phyloP scores from a whole-genome alignment of 2,797 vertebrate genomes.

The Lindbergichthys nudifrons region DNA sequence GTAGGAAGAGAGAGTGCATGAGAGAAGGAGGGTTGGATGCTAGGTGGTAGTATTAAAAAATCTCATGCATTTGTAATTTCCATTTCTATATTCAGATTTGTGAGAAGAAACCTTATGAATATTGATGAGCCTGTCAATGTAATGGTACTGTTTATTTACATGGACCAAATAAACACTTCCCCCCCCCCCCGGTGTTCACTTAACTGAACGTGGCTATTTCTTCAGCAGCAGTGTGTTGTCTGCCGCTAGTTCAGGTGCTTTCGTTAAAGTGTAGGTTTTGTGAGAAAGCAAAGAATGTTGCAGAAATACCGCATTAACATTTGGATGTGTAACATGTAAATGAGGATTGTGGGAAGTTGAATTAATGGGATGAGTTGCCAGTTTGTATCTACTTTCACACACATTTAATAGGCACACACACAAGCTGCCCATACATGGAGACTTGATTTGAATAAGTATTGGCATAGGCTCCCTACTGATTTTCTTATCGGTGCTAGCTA shows the following conservation, averaged over 20 bases:
- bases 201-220: constrained; percentile 39
- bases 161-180: constrained; percentile 53
- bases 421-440: background rate
- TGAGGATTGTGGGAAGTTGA: constrained; percentile 37
- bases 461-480: constrained; percentile 9
- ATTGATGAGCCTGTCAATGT: constrained; percentile 68
- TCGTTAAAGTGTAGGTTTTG: constrained; percentile 10
- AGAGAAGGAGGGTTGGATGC: constrained; percentile 16
- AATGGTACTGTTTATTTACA: constrained; percentile 52
- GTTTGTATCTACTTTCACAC: constrained; percentile 2
- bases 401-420: background rate
- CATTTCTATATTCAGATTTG: constrained; percentile 64
- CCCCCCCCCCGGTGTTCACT: constrained; percentile 23
- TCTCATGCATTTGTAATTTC: constrained; percentile 73
- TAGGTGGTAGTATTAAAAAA: constrained; percentile 57
- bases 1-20: constrained; percentile 36
- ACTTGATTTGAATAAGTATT: constrained; percentile 24
- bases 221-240: background rate
- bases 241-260: constrained; percentile 17
- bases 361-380: constrained; percentile 27
- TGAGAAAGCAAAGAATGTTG: background rate
- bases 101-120: constrained; percentile 59
- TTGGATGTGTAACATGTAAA: constrained; percentile 37
- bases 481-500: constrained; percentile 13
- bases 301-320: constrained; percentile 26